Percentiles rank a stretch among this genome's conserved stretches.
Evolutionary conservation across 2,888 invertebrate genomes (phyloP).

Genomic region (Cantharis rustica): DNA sequence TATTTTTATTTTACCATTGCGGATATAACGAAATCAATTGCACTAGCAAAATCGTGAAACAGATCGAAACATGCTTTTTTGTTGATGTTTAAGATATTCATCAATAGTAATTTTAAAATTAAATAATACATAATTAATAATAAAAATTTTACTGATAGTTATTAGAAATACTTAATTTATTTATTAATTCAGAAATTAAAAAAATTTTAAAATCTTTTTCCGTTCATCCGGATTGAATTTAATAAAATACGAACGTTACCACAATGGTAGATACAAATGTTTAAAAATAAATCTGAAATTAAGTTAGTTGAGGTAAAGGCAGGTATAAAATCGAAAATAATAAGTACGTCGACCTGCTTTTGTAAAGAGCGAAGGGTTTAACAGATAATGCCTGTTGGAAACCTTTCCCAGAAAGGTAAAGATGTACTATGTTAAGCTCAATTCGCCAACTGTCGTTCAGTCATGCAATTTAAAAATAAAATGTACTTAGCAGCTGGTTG

Average conservation of each 20-base stretch:
- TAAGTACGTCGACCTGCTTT: slow-evolving; percentile 27
- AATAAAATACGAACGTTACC: neutral
- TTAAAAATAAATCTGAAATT: slow-evolving; percentile 14
- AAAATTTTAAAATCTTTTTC: neutral
- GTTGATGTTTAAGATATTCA: too few relatives aligned
- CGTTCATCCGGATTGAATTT: neutral
- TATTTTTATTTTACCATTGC: too few relatives aligned
- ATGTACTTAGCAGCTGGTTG: slow-evolving; percentile 24
- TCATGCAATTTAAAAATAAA: slow-evolving; percentile 33
- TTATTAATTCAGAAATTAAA: neutral
- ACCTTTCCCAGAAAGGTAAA: slow-evolving; percentile 22
- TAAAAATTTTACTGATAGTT: too few relatives aligned
- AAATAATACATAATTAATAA: too few relatives aligned
- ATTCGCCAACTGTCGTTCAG: slow-evolving; percentile 33
- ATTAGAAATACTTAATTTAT: too few relatives aligned
- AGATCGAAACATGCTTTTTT: too few relatives aligned
- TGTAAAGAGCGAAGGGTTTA: slow-evolving; percentile 27
- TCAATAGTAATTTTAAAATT: too few relatives aligned
- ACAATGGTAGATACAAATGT: neutral
- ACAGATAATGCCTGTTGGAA: slow-evolving; percentile 26
- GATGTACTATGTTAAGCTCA: slow-evolving; percentile 23
- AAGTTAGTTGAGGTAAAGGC: slow-evolving; percentile 22
- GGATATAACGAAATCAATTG: too few relatives aligned
- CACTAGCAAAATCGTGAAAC: too few relatives aligned
- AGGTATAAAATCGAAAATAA: slow-evolving; percentile 26